phyloP scores from a whole-genome alignment of 2,888 invertebrate genomes.

The Priocnemis perturbator region DNA sequence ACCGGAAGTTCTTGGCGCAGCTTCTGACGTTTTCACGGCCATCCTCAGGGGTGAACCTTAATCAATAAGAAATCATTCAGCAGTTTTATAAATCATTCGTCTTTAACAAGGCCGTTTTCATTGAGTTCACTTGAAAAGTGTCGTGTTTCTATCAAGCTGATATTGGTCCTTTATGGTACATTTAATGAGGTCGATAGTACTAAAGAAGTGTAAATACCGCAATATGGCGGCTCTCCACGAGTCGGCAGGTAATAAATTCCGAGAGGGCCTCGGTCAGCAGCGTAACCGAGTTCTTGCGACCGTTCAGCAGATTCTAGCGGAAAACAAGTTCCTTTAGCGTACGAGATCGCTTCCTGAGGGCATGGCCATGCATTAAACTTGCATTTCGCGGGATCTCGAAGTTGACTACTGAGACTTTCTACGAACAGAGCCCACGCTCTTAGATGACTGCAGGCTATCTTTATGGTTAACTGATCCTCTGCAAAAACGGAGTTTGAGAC shows the following conservation, averaged over 20 bases:
- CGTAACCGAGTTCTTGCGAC: slow-evolving; percentile 70
- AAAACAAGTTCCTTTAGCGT: slow-evolving; percentile 77
- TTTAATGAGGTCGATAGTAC: too few relatives aligned
- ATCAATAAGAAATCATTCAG: slow-evolving; percentile 41
- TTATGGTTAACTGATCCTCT: slow-evolving; percentile 76
- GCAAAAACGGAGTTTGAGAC: slow-evolving; percentile 30
- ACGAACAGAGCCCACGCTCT: slow-evolving; percentile 78
- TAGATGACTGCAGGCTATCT: slow-evolving; percentile 79
- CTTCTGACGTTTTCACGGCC: slow-evolving; percentile 74
- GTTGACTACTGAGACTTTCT: slow-evolving; percentile 75
- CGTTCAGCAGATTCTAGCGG: slow-evolving; percentile 71
- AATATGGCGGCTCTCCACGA: slow-evolving; percentile 76
- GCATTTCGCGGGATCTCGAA: slow-evolving; percentile 64
- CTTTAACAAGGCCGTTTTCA: too few relatives aligned
- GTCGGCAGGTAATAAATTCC: slow-evolving; percentile 79
- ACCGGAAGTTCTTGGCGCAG: slow-evolving; percentile 74
- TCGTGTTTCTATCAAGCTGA: too few relatives aligned
- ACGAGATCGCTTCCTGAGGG: slow-evolving; percentile 76
- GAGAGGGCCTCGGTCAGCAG: slow-evolving; percentile 67
- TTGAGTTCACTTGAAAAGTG: too few relatives aligned
- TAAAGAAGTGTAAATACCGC: slow-evolving; percentile 78
- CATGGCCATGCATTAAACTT: slow-evolving; percentile 78
- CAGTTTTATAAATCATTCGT: neutral
- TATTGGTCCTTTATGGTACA: too few relatives aligned
- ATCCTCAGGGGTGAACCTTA: slow-evolving; percentile 78